Evolutionary conservation across 2,797 vertebrate species (phyloP).

Genomic region (Mionectes olivaceus): DNA sequence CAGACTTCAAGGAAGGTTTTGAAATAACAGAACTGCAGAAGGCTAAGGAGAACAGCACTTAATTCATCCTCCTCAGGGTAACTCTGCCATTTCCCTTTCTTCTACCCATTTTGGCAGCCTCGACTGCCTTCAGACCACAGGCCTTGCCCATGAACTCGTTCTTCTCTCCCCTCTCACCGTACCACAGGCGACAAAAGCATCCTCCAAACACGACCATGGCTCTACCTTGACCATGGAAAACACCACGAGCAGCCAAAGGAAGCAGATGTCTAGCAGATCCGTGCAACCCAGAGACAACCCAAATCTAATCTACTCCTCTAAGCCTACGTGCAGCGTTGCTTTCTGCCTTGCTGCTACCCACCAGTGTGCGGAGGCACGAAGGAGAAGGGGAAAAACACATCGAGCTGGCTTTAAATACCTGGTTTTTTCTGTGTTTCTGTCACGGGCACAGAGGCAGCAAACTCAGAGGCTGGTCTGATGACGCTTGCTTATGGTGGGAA

Average conservation of each 20-base stretch:
- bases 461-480: slow-evolving; percentile 7
- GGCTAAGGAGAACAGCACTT: slow-evolving; percentile 5
- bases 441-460: slow-evolving; percentile 2
- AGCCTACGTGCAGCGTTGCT: slow-evolving; percentile 26
- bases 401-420: slow-evolving; percentile 47
- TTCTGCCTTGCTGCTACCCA: neutral
- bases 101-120: slow-evolving; percentile 1
- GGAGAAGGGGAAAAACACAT: neutral
- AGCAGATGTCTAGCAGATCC: slow-evolving; percentile 37
- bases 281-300: neutral
- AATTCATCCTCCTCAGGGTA: neutral
- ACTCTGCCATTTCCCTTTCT: neutral
- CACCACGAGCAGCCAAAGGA: slow-evolving; percentile 26
- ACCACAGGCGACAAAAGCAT: neutral
- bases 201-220: neutral
- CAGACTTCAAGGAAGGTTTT: slow-evolving; percentile 23
- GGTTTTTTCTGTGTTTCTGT: neutral
- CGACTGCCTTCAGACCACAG: neutral
- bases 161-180: neutral
- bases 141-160: neutral
- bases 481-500: slow-evolving; percentile 32
- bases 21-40: slow-evolving; percentile 19
- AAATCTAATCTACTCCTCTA: slow-evolving; percentile 18
- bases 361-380: neutral
- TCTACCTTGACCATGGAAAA: slow-evolving; percentile 1